Conservation (phyloP, 1,140 invertebrate genomes). For the Alviniconcha marisindica region DNA sequence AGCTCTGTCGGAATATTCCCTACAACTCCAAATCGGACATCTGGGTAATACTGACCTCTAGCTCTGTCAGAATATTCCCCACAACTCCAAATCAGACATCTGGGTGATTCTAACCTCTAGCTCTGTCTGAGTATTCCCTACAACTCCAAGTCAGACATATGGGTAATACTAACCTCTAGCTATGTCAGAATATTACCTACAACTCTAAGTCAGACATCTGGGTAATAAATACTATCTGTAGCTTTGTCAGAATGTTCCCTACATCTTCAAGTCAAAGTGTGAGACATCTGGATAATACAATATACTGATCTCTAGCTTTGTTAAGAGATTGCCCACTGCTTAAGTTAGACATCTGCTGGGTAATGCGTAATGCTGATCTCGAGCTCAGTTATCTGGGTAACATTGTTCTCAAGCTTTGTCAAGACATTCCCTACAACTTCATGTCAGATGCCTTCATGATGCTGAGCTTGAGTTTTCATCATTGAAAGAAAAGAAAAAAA, state of each 20-base stretch:
- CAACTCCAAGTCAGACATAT: slow-evolving; percentile 74
- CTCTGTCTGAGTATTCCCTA: slow-evolving; percentile 74
- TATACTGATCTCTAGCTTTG: too few species aligned
- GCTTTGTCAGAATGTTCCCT: slow-evolving; percentile 73
- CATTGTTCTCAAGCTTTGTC: too few species aligned
- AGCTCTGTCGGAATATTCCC: slow-evolving; percentile 73
- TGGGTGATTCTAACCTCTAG: slow-evolving; percentile 63
- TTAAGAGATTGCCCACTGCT: too few species aligned
- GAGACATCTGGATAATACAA: too few species aligned
- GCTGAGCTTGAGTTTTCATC: slow-evolving; percentile 56
- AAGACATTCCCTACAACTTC: slow-evolving; percentile 74
- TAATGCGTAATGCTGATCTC: too few species aligned
- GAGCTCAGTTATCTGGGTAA: too few species aligned
- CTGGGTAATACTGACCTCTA: slow-evolving; percentile 63
- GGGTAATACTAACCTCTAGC: slow-evolving; percentile 69
- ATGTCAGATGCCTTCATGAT: slow-evolving; percentile 74
- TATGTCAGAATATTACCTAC: slow-evolving; percentile 74
- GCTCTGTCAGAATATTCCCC: slow-evolving; percentile 73
- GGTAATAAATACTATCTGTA: slow-evolving; percentile 69
- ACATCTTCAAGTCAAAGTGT: slow-evolving; percentile 74
- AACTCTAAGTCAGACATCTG: slow-evolving; percentile 74
- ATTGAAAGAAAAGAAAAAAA: too few species aligned
- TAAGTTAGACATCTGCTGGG: too few species aligned
- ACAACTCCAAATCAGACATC: slow-evolving; percentile 74
- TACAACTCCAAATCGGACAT: slow-evolving; percentile 75